A percentile compares a stretch with the other conserved stretches of the same genome.
phyloP scores from a whole-genome alignment of 2,797 vertebrate genomes.

The Tapera naevia region DNA sequence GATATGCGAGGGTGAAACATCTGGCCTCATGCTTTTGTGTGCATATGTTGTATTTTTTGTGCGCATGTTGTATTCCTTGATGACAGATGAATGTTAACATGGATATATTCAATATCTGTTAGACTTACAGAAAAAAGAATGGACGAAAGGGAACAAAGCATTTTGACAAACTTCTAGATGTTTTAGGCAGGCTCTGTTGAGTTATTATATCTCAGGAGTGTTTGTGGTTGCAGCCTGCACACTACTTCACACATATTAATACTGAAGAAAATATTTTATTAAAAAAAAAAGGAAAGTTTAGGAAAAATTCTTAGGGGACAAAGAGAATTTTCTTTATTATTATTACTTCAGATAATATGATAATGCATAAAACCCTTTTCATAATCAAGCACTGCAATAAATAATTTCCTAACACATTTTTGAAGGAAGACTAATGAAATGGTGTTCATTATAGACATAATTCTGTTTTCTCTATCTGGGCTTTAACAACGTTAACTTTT shows the following conservation, averaged over 20 bases:
- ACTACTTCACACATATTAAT: neutral
- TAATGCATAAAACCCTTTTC: neutral
- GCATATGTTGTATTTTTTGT: rapidly evolving
- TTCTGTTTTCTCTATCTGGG: rapidly evolving
- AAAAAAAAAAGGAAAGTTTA: neutral
- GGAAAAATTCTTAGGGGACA: neutral
- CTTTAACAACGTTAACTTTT: neutral
- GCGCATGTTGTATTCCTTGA: neutral
- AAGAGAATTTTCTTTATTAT: neutral
- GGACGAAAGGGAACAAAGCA: neutral
- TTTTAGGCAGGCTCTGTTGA: rapidly evolving
- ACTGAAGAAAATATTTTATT: neutral
- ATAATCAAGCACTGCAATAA: neutral
- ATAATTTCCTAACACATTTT: neutral
- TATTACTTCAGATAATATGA: neutral
- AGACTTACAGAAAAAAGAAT: neutral
- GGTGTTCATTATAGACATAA: neutral
- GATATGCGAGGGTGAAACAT: neutral
- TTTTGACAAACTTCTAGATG: neutral
- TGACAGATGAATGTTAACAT: neutral
- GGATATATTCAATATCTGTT: neutral
- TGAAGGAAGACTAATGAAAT: neutral
- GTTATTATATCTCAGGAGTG: neutral
- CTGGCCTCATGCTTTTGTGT: rapidly evolving
- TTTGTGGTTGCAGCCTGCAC: neutral